Conservation (phyloP, 2,113 vertebrate species). For the Gymnarchus niloticus region DNA sequence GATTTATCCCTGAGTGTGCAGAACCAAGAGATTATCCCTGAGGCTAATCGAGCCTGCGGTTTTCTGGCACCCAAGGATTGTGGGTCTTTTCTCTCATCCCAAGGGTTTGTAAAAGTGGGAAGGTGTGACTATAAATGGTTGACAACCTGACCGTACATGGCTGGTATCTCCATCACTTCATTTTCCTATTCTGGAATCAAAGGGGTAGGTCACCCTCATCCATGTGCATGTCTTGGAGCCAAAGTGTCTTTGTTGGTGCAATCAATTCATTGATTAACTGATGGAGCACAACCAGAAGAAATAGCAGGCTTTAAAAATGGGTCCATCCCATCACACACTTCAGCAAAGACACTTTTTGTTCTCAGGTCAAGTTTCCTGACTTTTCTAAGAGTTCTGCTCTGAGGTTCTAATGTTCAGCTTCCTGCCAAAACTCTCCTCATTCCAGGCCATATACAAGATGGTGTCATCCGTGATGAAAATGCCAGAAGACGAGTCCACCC, state of each 20-base stretch:
- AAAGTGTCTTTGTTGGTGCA: background rate
- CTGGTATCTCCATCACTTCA: background rate
- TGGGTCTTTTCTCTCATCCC: slow-evolving; percentile 32
- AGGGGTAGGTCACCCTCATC: background rate
- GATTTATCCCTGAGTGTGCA: slow-evolving; percentile 65
- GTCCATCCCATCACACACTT: background rate
- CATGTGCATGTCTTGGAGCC: background rate
- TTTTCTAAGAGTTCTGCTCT: background rate
- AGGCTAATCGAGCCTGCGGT: slow-evolving; percentile 48
- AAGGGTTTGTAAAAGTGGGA: background rate
- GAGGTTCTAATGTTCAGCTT: background rate
- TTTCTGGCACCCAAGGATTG: slow-evolving; percentile 34
- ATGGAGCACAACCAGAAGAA: background rate
- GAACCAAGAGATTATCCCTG: slow-evolving; percentile 59
- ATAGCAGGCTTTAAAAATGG: background rate
- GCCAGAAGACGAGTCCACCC: slow-evolving; percentile 96
- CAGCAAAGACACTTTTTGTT: background rate
- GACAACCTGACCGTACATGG: background rate
- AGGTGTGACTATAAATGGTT: background rate
- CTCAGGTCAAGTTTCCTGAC: background rate
- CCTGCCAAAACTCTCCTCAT: slow-evolving; percentile 7
- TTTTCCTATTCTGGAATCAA: background rate
- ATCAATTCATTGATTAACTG: background rate
- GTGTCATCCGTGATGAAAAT: slow-evolving; percentile 99
- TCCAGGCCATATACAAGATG: slow-evolving; percentile 98